Percentiles rank a stretch among this genome's conserved stretches.
Conservation (phyloP, 2,113 vertebrate species). For the Penelope pileata region DNA sequence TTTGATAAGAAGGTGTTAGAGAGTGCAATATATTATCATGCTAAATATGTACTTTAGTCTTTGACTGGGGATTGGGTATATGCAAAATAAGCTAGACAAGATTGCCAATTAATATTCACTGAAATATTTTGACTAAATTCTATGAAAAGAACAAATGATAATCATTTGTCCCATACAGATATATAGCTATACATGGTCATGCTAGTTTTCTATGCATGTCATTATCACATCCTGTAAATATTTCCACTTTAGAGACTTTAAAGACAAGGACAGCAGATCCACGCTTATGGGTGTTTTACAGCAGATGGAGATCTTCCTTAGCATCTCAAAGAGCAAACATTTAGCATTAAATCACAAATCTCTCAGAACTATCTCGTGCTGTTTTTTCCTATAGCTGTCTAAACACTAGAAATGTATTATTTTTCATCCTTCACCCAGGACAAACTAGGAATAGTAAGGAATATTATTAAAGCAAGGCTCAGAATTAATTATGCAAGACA, state of each 20-base stretch:
- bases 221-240: neutral
- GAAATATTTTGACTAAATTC: neutral
- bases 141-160: neutral
- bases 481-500: neutral
- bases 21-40: neutral
- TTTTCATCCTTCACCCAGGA: neutral
- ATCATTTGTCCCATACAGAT: neutral
- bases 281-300: fast-evolving
- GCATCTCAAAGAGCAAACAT: neutral
- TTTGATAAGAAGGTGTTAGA: constrained; percentile 18
- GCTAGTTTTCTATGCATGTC: neutral
- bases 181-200: neutral
- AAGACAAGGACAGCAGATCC: neutral
- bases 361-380: neutral
- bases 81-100: neutral
- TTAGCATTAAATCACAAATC: neutral
- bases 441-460: neutral
- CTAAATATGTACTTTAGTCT: constrained; percentile 12
- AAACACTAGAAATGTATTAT: neutral
- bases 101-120: neutral
- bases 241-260: neutral
- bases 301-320: neutral
- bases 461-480: neutral
- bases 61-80: neutral
- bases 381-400: neutral